Percentiles rank a stretch among this genome's conserved stretches.
phyloP scores from a whole-genome alignment of 1,140 invertebrate species.

The Acromyrmex echinatior region DNA sequence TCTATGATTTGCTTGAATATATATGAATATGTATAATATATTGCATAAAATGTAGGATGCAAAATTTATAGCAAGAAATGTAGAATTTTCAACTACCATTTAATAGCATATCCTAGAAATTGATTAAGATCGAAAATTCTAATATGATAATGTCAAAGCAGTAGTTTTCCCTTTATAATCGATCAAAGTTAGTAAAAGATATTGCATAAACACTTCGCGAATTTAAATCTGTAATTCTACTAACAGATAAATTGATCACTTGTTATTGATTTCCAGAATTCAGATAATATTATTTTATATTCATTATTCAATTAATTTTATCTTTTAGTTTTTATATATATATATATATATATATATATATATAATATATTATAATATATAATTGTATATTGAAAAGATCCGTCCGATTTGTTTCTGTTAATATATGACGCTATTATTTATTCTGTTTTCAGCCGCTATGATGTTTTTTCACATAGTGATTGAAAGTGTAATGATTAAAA shows the following conservation, averaged over 20 bases:
- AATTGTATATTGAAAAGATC: background rate
- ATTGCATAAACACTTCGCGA: background rate
- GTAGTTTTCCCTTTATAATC: conserved; percentile 21
- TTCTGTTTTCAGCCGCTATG: conserved; percentile 90
- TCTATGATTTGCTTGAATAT: too few relatives aligned
- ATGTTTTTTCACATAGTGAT: conserved; percentile 92
- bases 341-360: too few relatives aligned
- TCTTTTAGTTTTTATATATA: background rate
- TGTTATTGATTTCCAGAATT: background rate
- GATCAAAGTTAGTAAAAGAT: conserved; percentile 13
- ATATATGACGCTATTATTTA: conserved; percentile 1
- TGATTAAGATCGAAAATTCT: conserved; percentile 19
- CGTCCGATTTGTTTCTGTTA: background rate
- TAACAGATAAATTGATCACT: background rate
- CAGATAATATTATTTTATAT: background rate
- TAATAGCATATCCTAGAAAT: background rate
- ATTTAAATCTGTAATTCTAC: background rate
- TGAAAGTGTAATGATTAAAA: too few relatives aligned
- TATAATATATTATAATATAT: background rate
- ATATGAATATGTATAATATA: background rate
- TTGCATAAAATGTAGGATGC: background rate
- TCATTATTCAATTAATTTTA: background rate
- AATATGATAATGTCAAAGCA: conserved; percentile 1
- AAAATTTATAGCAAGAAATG: too few relatives aligned
- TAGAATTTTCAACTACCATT: background rate